These are phyloP conservation scores for Dioctria rufipes DNA, from an alignment of 2,888 invertebrate genomes.

Conservation along the genomic window DNA sequence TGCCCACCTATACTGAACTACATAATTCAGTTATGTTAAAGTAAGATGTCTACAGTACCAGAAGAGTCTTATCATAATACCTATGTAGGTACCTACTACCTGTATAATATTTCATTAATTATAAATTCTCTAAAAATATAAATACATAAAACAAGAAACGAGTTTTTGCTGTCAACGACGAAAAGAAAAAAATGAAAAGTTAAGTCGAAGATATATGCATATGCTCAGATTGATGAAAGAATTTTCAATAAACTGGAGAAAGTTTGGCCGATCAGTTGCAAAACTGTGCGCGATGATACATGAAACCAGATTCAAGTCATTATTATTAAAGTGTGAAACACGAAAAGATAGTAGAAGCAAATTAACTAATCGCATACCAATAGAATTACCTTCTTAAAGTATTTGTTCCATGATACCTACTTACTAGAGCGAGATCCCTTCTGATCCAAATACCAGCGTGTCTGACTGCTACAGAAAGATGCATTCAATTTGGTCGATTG, in stretches of 20 bases:
- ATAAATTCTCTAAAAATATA: no score
- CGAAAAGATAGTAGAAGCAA: slow-evolving; percentile 18
- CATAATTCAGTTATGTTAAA: no score
- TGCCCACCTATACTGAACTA: no score
- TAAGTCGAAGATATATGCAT: no score
- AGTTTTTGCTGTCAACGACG: not conserved
- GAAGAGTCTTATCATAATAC: no score
- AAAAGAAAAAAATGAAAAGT: not conserved
- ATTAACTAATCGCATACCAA: slow-evolving; percentile 31
- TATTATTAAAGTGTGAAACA: slow-evolving; percentile 15
- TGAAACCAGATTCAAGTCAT: no score
- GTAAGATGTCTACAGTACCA: no score
- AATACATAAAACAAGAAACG: no score
- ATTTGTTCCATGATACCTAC: slow-evolving; percentile 32
- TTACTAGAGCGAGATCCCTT: slow-evolving; percentile 32
- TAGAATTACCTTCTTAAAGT: not conserved
- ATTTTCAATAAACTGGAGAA: slow-evolving; percentile 32
- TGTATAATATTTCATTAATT: no score
- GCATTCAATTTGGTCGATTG: not conserved
- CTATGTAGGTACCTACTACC: no score
- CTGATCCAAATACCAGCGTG: slow-evolving; percentile 30
- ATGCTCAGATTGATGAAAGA: not conserved
- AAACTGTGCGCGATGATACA: not conserved
- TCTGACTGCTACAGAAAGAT: no score
- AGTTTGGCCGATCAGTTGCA: slow-evolving; percentile 39